A percentile compares a stretch with the other conserved stretches of the same genome.
Evolutionary conservation across 2,888 invertebrate species (phyloP).

Genomic region (Ophion slaviceki): DNA sequence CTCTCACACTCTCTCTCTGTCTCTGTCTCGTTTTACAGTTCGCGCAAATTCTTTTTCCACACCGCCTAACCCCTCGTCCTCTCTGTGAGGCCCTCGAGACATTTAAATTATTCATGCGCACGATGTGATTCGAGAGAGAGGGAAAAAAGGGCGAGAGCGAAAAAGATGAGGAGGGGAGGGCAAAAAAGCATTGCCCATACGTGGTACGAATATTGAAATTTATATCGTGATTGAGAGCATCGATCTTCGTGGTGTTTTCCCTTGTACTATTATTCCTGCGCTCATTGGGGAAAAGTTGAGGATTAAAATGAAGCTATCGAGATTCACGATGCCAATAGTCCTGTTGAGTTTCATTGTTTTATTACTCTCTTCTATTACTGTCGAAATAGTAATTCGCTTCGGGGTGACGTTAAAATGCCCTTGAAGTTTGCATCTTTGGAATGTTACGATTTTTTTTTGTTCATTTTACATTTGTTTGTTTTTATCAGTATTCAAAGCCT

Average conservation of each 20-base stretch:
- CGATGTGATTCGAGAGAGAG: slow-evolving; percentile 56
- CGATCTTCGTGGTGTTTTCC: slow-evolving; percentile 34
- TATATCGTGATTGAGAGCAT: slow-evolving; percentile 50
- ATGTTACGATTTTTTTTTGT: no score
- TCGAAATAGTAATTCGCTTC: no score
- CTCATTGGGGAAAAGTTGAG: slow-evolving; percentile 18
- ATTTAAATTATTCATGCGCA: slow-evolving; percentile 70
- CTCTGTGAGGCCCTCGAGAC: slow-evolving; percentile 54
- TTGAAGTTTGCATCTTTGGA: no score
- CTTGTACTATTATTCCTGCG: slow-evolving; percentile 36
- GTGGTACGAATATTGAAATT: slow-evolving; percentile 60
- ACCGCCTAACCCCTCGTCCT: slow-evolving; percentile 35
- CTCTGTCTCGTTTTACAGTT: slow-evolving; percentile 60
- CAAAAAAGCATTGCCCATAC: slow-evolving; percentile 46
- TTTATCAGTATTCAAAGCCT: no score
- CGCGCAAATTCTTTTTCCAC: slow-evolving; percentile 65
- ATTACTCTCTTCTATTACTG: background rate
- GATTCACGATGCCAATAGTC: background rate
- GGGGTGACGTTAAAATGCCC: no score
- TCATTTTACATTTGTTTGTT: no score
- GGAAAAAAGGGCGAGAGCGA: background rate
- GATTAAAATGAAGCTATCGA: slow-evolving; percentile 6
- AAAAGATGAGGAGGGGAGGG: slow-evolving; percentile 12
- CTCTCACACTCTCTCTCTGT: background rate
- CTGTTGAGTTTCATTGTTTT: background rate